These are phyloP conservation scores for Tragelaphus eurycerus DNA, from an alignment of 2,797 vertebrate genomes.

Conservation along the genomic window DNA sequence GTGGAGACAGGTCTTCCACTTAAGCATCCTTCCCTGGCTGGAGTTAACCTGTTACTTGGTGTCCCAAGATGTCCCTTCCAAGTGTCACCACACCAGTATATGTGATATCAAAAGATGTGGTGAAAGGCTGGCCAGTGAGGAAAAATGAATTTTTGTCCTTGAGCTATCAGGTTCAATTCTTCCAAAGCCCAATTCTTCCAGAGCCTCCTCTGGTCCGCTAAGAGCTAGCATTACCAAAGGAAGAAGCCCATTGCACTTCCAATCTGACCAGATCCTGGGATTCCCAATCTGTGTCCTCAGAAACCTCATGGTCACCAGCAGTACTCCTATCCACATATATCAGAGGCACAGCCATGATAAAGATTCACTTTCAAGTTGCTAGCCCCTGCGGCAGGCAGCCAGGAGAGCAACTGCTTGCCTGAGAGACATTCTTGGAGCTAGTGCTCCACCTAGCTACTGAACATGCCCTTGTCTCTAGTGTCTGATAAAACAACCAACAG, in stretches of 20 bases:
- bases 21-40: background rate
- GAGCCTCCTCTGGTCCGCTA: background rate
- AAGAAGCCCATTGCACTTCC: background rate
- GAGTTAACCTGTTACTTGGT: background rate
- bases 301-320: background rate
- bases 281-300: background rate
- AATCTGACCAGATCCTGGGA: background rate
- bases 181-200: background rate
- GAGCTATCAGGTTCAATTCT: background rate
- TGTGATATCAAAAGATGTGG: background rate
- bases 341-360: fast-evolving
- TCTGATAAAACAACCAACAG: background rate
- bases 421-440: background rate
- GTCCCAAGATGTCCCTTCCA: background rate
- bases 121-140: background rate
- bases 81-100: background rate
- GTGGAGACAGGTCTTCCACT: background rate
- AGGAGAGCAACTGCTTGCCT: background rate
- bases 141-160: background rate
- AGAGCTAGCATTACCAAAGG: background rate
- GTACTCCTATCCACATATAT: background rate
- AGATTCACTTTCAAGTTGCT: background rate
- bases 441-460: background rate
- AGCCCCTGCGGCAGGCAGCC: background rate
- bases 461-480: background rate